A percentile compares a stretch with the other conserved stretches of the same genome.
These are phyloP conservation scores for Cololabis saira DNA, from an alignment of 2,113 vertebrate genomes.

Conservation along the genomic window DNA sequence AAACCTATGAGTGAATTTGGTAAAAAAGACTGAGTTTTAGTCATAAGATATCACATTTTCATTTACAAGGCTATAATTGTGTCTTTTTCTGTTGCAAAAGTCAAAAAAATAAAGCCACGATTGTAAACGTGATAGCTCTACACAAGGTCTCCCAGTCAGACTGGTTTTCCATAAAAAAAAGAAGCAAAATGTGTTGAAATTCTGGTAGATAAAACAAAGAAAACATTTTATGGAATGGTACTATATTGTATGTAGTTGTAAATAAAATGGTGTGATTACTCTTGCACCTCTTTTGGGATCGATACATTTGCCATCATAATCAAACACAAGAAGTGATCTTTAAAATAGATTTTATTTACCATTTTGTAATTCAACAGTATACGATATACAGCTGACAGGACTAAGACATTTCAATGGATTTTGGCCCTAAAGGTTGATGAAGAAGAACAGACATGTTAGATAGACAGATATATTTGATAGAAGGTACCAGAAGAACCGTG, in stretches of 20 bases:
- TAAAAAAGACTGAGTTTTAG: too few species aligned
- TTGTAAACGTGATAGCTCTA: too few species aligned
- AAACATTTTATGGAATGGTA: too few species aligned
- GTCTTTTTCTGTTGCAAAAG: too few species aligned
- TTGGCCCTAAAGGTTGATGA: slow-evolving; percentile 82
- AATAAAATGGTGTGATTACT: too few species aligned
- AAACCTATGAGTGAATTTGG: too few species aligned
- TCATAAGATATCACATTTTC: too few species aligned
- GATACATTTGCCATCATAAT: not conserved
- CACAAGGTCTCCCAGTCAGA: too few species aligned
- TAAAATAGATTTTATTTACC: slow-evolving; percentile 88
- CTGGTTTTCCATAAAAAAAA: not conserved
- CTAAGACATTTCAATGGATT: slow-evolving; percentile 83
- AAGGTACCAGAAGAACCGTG: slow-evolving; percentile 73
- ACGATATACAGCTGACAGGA: slow-evolving; percentile 83
- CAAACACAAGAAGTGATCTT: slow-evolving; percentile 60
- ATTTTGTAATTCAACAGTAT: slow-evolving; percentile 85
- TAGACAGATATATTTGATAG: slow-evolving; percentile 69
- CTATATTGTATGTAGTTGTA: too few species aligned
- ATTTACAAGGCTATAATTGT: too few species aligned
- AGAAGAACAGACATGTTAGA: slow-evolving; percentile 79
- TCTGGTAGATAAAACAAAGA: too few species aligned
- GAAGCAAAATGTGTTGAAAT: not conserved
- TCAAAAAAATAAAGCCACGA: not conserved
- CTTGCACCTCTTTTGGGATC: not conserved